A percentile compares a stretch with the other conserved stretches of the same genome.
phyloP scores from a whole-genome alignment of 2,888 invertebrate genomes.

The Pyrrhia umbra region DNA sequence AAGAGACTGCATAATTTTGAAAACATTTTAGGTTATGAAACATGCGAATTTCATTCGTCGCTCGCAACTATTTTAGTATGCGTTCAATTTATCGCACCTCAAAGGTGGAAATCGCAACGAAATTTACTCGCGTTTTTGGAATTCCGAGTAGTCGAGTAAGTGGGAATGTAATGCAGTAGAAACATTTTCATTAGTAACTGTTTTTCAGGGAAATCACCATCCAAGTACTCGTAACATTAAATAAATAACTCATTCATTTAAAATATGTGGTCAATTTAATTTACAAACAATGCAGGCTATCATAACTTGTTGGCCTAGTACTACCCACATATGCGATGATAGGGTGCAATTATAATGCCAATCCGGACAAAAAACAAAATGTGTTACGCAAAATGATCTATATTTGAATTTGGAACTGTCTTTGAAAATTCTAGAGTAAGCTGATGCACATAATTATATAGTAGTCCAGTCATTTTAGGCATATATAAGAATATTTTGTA shows the following conservation, averaged over 20 bases:
- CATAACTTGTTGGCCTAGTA: background rate
- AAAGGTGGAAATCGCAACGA: conserved; percentile 1
- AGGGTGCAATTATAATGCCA: too few relatives aligned
- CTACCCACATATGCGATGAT: too few relatives aligned
- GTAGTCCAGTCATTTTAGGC: too few relatives aligned
- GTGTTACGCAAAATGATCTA: too few relatives aligned
- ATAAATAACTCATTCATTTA: too few relatives aligned
- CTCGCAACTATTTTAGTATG: background rate
- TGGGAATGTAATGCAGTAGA: background rate
- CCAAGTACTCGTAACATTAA: too few relatives aligned
- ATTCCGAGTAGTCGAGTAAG: background rate
- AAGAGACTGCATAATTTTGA: conserved; percentile 10
- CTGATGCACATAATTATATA: too few relatives aligned
- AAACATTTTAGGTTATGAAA: background rate
- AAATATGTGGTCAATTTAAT: background rate
- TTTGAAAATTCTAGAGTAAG: too few relatives aligned
- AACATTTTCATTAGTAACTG: background rate
- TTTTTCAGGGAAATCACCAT: background rate
- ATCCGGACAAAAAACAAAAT: too few relatives aligned
- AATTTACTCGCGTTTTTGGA: conserved; percentile 8
- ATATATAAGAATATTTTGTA: too few relatives aligned
- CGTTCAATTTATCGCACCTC: conserved; percentile 1
- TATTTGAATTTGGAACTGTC: too few relatives aligned
- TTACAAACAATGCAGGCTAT: background rate
- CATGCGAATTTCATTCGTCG: background rate